Evolutionary conservation across 2,888 invertebrate genomes (phyloP).

Genomic region (Chrysolina americana): DNA sequence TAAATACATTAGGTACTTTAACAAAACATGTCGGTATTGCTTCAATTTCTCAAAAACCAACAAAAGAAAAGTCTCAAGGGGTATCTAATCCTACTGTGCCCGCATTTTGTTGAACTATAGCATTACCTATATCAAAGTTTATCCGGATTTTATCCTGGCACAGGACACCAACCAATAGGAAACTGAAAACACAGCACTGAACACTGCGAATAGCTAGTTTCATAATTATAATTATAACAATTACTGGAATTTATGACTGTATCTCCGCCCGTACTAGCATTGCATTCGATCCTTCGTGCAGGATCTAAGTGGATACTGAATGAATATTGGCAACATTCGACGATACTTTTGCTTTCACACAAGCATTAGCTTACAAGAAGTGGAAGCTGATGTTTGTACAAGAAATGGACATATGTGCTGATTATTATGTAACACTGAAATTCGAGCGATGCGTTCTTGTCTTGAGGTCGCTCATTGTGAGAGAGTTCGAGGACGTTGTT

Average conservation of each 20-base stretch:
- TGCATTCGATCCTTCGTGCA: background rate
- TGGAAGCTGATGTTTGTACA: conserved; percentile 14
- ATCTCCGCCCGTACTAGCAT: conserved; percentile 3
- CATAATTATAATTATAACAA: conserved; percentile 20
- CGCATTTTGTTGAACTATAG: no score
- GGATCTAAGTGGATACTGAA: conserved; percentile 11
- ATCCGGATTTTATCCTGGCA: conserved; percentile 32
- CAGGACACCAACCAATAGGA: conserved; percentile 16
- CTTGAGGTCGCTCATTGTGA: background rate
- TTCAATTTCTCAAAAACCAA: no score
- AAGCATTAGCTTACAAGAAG: conserved; percentile 11
- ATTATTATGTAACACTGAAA: conserved; percentile 2
- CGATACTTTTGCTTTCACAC: conserved; percentile 15
- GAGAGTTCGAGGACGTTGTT: no score
- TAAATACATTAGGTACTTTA: no score
- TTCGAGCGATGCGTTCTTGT: background rate
- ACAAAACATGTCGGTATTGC: no score
- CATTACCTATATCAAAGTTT: conserved; percentile 29
- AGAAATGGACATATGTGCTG: conserved; percentile 7
- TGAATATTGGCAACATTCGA: conserved; percentile 3
- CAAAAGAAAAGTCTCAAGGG: no score
- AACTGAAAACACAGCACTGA: conserved; percentile 6
- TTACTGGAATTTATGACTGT: conserved; percentile 5
- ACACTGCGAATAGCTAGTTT: background rate
- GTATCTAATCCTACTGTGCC: no score